These are phyloP conservation scores for Ophioderma brevispina DNA, from an alignment of 35 echinoderm and acorn worm species.

Conservation along the genomic window DNA sequence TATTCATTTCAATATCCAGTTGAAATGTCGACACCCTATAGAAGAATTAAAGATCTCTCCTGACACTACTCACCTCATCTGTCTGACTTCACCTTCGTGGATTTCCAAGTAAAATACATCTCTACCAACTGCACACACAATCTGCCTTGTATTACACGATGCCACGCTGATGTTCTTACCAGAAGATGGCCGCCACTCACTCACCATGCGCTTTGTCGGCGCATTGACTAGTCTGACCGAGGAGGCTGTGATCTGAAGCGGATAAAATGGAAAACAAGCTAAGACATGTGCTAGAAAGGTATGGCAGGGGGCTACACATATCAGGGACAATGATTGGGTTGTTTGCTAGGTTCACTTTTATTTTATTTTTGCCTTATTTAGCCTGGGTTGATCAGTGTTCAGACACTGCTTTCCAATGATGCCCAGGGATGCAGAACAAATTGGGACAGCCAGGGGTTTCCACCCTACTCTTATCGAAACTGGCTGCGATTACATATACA, in stretches of 20 bases:
- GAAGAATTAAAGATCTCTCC: neutral
- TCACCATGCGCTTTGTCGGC: conserved; percentile 76
- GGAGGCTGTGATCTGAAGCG: conserved; percentile 70
- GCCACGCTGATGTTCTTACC: conserved; percentile 96
- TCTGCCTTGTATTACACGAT: conserved; percentile 76
- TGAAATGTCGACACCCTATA: neutral
- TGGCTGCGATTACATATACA: too few relatives aligned
- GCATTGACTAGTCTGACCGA: conserved; percentile 86
- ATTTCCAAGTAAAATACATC: conserved; percentile 94
- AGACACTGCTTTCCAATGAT: too few relatives aligned
- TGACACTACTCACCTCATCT: conserved; percentile 64
- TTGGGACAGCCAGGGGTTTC: too few relatives aligned
- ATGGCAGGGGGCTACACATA: too few relatives aligned
- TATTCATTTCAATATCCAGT: too few relatives aligned
- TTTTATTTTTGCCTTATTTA: too few relatives aligned
- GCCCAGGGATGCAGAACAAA: too few relatives aligned
- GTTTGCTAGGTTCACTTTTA: too few relatives aligned
- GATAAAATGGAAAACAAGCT: neutral
- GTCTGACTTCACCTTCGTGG: conserved; percentile 76
- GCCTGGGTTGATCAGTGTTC: too few relatives aligned
- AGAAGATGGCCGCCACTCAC: conserved; percentile 81
- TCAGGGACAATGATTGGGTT: too few relatives aligned
- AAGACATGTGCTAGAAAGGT: too few relatives aligned
- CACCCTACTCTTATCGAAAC: too few relatives aligned
- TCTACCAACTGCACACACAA: conserved; percentile 78